Base-by-base conservation (phyloP, 1,140 invertebrate genomes). In the Philaenus spumarius region DNA sequence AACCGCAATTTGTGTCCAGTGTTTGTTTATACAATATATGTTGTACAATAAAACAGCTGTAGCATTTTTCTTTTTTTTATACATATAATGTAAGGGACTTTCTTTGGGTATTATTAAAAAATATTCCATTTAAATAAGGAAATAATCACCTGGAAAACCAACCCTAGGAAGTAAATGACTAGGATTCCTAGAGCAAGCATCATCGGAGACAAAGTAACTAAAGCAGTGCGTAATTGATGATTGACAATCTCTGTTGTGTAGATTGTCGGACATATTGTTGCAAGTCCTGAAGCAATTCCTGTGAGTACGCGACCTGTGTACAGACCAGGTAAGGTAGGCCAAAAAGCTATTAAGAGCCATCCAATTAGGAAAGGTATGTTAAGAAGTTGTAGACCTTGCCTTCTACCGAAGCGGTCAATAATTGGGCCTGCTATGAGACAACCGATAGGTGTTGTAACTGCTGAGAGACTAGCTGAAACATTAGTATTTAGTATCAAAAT, bases 191-290 rank as follows among this genome's bases (percentile, higher is more conserved):
- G 12, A 23, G 15, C 45, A 17, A 47, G 12, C 45, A 47, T 47
- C 15, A 47, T 22, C 6, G 45, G 45, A 23, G 45, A 47, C 15
- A 47, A 4, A 4, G 45, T 47, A 2, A 47, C 45, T 14, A 47
- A 19, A 14, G 22, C 15, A 23, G 45, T 47, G 51, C 83, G 67
- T 53, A 79, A 70, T 22, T 74, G 74, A 0, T 78, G 70, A 7
- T 75, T 73, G 4, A 81, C 73, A 9, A 82, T 73, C 68, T 85
- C 83, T 0, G 80, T 81, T 11, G 77, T 73, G 64, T 84, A 85
- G 7, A 85, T 79, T 0, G 81, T 78, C 0, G 79, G 73, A 1
- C 83, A 81, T 1, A 78, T 76, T 51, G 79, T 80, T 1, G 79
- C 75, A 43, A 84, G 63, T 0, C 83, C 82, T 60, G 78, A 77